These are phyloP conservation scores for Synodontis membranacea DNA, from an alignment of 2,113 vertebrate species.

Conservation along the genomic window DNA sequence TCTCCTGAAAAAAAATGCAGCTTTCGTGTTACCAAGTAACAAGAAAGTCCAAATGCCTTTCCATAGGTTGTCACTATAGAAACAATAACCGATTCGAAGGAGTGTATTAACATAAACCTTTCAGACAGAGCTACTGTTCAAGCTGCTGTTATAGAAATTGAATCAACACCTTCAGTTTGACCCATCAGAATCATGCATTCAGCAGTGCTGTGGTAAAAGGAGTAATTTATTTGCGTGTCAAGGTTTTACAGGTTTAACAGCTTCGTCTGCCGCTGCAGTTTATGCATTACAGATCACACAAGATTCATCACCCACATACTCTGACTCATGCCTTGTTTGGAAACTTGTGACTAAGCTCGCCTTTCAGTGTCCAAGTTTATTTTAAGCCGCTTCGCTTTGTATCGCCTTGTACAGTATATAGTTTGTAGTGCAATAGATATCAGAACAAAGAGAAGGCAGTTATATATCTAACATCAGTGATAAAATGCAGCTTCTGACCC, in stretches of 20 bases:
- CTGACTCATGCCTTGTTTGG: neutral
- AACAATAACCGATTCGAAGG: neutral
- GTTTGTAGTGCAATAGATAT: neutral
- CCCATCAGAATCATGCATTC: neutral
- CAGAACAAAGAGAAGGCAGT: neutral
- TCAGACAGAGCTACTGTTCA: neutral
- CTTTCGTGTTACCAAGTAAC: neutral
- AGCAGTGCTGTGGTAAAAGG: neutral
- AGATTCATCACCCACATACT: constrained; percentile 6
- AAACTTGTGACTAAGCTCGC: neutral
- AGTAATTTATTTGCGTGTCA: neutral
- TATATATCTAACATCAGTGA: neutral
- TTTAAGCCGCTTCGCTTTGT: neutral
- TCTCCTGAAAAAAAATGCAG: neutral
- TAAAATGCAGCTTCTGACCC: neutral
- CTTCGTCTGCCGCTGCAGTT: neutral
- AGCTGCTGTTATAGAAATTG: neutral
- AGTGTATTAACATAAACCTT: neutral
- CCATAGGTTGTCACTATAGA: neutral
- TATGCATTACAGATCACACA: neutral
- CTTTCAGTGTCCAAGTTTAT: neutral
- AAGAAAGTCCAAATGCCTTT: neutral
- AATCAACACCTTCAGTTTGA: neutral
- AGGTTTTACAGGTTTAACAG: neutral
- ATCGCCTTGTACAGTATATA: neutral